Percentiles rank a stretch among this genome's conserved stretches.
Conservation (phyloP, 1,140 invertebrate genomes). For the Aphidius ervi region DNA sequence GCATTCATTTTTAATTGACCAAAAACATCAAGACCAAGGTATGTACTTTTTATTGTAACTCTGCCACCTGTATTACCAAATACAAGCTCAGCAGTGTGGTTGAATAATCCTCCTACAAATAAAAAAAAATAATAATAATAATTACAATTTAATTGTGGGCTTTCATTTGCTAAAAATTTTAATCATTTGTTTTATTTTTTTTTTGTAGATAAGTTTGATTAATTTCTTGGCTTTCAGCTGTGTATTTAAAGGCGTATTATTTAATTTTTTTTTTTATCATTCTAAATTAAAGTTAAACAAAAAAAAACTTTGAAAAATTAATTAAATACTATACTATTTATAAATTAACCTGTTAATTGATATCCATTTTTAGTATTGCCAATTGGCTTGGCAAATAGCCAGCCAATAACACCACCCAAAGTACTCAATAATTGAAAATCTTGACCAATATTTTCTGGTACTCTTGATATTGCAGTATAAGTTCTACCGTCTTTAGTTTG, state of each 20-base stretch:
- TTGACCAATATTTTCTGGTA: conserved; percentile 68
- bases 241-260: no score
- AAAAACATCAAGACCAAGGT: conserved; percentile 84
- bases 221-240: no score
- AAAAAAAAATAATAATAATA: background rate
- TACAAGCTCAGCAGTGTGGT: conserved; percentile 71
- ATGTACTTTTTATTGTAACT: conserved; percentile 72
- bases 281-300: background rate
- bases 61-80: conserved; percentile 70
- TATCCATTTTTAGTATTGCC: conserved; percentile 79
- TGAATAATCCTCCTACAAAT: conserved; percentile 72
- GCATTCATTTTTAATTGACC: conserved; percentile 79
- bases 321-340: background rate
- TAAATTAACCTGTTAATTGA: conserved; percentile 59
- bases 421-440: conserved; percentile 76
- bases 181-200: no score
- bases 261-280: no score
- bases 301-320: background rate
- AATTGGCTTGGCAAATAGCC: conserved; percentile 83
- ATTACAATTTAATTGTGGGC: no score
- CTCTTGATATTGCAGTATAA: conserved; percentile 84
- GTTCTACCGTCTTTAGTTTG: conserved; percentile 82
- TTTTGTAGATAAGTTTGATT: no score
- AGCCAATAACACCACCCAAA: conserved; percentile 79
- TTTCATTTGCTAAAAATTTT: no score